phyloP scores from a whole-genome alignment of 2,113 vertebrate species.

The Octodon degus region DNA sequence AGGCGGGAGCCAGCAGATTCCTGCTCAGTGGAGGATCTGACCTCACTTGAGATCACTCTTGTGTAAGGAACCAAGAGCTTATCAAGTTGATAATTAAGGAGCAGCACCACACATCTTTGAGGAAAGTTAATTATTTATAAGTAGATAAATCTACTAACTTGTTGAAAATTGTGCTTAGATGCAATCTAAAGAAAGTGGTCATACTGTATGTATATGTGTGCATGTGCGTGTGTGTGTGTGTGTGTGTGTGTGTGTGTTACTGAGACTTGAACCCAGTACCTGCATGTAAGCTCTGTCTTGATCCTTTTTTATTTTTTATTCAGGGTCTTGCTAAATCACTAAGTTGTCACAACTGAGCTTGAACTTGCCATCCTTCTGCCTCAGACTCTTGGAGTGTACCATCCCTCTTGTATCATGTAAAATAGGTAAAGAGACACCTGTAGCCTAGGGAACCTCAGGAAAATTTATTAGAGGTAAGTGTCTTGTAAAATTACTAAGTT shows the following conservation, averaged over 20 bases:
- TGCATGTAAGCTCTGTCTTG: background rate
- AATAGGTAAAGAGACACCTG: no score
- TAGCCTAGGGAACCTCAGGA: background rate
- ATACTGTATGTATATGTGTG: background rate
- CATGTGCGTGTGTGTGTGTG: background rate
- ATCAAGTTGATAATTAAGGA: background rate
- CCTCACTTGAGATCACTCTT: background rate
- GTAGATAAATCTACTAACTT: background rate
- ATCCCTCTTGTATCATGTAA: rapidly evolving
- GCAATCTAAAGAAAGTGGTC: background rate
- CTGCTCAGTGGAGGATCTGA: background rate
- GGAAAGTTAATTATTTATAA: background rate
- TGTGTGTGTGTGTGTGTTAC: background rate
- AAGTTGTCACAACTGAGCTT: no score
- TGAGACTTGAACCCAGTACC: background rate
- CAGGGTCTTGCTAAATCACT: background rate
- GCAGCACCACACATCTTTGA: background rate
- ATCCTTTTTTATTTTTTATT: background rate
- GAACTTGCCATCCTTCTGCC: background rate
- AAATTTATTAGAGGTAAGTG: background rate
- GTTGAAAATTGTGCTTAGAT: background rate
- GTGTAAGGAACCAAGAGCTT: background rate
- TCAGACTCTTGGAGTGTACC: rapidly evolving
- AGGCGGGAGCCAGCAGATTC: background rate
- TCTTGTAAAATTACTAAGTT: no score